phyloP scores from a whole-genome alignment of 2,888 invertebrate species.

The Sepioteuthis lessoniana region DNA sequence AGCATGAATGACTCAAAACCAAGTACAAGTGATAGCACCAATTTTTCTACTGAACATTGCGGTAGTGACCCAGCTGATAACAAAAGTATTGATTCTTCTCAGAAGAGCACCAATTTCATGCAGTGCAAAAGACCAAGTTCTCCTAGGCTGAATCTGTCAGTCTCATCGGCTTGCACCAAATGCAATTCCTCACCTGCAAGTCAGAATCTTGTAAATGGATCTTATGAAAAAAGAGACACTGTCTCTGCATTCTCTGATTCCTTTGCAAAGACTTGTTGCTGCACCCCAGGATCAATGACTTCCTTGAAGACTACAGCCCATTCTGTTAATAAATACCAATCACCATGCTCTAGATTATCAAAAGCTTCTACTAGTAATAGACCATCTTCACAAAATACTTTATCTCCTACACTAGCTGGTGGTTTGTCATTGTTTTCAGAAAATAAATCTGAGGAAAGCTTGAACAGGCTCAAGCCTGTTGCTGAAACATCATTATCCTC shows the following conservation, averaged over 20 bases:
- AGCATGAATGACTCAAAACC: background rate
- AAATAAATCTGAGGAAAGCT: background rate
- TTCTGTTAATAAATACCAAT: background rate
- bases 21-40: too few species aligned
- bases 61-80: background rate
- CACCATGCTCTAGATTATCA: background rate
- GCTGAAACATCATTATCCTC: background rate
- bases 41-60: background rate
- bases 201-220: background rate
- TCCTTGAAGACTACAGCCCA: background rate
- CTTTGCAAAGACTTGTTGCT: background rate
- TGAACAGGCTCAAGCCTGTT: background rate
- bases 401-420: background rate
- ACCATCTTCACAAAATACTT: background rate
- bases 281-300: background rate
- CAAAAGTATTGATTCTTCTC: background rate
- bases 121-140: background rate
- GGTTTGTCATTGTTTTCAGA: background rate
- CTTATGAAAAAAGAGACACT: background rate
- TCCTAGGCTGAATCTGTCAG: background rate
- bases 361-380: background rate
- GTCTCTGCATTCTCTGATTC: background rate
- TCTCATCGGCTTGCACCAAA: background rate
- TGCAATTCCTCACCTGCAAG: background rate
- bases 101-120: background rate